Percentiles rank a stretch among this genome's conserved stretches.
Evolutionary conservation across 2,113 vertebrate species (phyloP).

Genomic region (Tinamus guttatus): DNA sequence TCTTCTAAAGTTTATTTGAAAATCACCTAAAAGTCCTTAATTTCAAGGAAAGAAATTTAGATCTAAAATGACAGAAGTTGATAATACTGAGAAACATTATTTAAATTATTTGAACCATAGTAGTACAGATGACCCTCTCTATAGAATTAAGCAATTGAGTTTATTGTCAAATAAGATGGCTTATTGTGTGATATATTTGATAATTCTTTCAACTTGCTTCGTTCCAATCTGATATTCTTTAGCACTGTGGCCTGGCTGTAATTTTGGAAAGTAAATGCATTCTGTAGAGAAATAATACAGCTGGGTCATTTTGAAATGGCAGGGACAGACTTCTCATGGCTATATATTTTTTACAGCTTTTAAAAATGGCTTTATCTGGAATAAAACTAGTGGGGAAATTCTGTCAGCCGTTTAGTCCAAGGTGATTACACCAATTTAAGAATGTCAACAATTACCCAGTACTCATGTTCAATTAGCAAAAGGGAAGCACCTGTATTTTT

Average conservation of each 20-base stretch:
- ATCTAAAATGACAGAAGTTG: not conserved
- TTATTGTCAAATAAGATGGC: not conserved
- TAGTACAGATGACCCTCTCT: not conserved
- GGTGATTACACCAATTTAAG: conserved; percentile 56
- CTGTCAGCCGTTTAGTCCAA: conserved; percentile 29
- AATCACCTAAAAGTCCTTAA: not conserved
- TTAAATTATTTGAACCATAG: not conserved
- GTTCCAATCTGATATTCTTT: not conserved
- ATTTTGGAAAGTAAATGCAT: not conserved
- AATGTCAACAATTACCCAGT: conserved; percentile 56
- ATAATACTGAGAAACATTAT: not conserved
- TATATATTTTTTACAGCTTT: not conserved
- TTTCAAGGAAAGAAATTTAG: not conserved
- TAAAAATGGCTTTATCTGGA: conserved; percentile 38
- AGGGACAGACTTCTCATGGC: not conserved
- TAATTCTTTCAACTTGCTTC: conserved; percentile 15
- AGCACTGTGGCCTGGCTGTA: not conserved
- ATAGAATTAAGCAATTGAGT: not conserved
- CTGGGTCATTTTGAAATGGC: not conserved
- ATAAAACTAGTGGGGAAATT: conserved; percentile 42
- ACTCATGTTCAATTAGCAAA: conserved; percentile 76
- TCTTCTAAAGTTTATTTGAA: not conserved
- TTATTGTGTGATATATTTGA: not conserved
- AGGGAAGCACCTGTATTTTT: conserved; percentile 83
- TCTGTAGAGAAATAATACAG: not conserved